Evolutionary conservation across 2,797 vertebrate species (phyloP), one percentile per base, ranked within the genome.

Genomic region (Setipinna tenuifilis): DNA sequence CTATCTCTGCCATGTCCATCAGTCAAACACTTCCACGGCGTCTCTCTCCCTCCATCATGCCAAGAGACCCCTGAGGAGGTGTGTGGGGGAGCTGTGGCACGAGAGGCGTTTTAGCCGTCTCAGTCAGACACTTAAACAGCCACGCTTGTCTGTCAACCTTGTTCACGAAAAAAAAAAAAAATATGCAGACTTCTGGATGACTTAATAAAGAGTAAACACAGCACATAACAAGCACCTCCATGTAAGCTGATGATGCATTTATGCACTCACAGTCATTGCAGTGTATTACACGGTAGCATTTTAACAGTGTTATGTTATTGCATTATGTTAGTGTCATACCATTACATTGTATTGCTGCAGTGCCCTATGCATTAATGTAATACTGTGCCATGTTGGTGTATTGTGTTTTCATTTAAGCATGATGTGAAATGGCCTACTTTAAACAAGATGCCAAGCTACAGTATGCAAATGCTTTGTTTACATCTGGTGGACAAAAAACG

Each of bases 61-160:
- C 31, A 16, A 71, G 12, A 19, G 68, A 31, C 14, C 68, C 68
- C 68, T 17, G 28, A 35, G 68, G 68, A 28, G 68, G 2, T 35
- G 68, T 35, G 28, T 71, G 68, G 3, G 3, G 2, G 14, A 31
- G 28, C 31, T 17, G 25, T 31, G 68, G 31, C 68, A 28, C 35
- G 68, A 71, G 68, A 78, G 35, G 35, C 71, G 21, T 44, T 75
- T 44, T 17, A 14, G 7, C 17, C 25, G 3, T 35, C 58, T 44
- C 31, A 44, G 71, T 0, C 71, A 78, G 31, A 78, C 71, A 44
- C 71, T 78, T 2, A 3, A 44, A 19, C 71, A 78, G 9, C 19
- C 71, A 41, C 10, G 71, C 71, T 78, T 78, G 71, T 41, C 71
- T 78, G 71, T 16, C 35, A 78, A 44, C 71, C 35, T 44, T 78